Evolutionary conservation across 1,140 invertebrate species (phyloP).

Genomic region (Capitella teleta): DNA sequence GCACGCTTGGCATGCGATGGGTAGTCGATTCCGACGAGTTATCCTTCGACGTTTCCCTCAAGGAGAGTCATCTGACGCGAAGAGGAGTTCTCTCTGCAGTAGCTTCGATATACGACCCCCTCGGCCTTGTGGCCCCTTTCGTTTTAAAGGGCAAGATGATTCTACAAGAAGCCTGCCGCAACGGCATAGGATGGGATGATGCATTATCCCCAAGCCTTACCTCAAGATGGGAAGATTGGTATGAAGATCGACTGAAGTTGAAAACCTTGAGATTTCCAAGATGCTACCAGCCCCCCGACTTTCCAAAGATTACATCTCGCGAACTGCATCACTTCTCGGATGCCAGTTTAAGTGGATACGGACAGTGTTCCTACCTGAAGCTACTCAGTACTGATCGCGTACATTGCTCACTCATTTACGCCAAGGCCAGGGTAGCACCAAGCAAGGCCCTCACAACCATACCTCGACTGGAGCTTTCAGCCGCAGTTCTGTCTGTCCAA

Average conservation of each 20-base stretch:
- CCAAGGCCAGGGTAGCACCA: no score
- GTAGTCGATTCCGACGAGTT: conserved; percentile 18
- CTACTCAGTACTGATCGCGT: not conserved
- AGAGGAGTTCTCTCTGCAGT: conserved; percentile 18
- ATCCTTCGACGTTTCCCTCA: conserved; percentile 13
- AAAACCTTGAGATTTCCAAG: not conserved
- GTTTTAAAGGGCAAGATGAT: conserved; percentile 17
- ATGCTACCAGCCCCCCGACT: not conserved
- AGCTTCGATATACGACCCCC: conserved; percentile 19
- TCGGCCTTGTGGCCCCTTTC: conserved; percentile 17
- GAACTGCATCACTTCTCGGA: conserved; percentile 15
- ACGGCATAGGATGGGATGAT: conserved; percentile 2
- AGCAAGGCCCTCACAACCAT: conserved; percentile 13
- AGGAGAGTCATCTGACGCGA: conserved; percentile 13
- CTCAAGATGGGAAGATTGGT: conserved; percentile 2
- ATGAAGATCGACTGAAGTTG: not conserved
- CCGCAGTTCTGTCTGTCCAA: conserved; percentile 2
- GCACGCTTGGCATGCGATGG: conserved; percentile 19
- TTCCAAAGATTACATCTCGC: not conserved
- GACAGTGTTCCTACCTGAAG: conserved; percentile 10
- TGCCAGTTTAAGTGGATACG: conserved; percentile 11
- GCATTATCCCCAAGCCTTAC: not conserved
- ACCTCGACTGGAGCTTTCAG: conserved; percentile 11
- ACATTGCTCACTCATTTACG: conserved; percentile 1
- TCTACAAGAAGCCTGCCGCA: not conserved